phyloP scores from a whole-genome alignment of 2,888 invertebrate genomes.

The Dynastes maya region DNA sequence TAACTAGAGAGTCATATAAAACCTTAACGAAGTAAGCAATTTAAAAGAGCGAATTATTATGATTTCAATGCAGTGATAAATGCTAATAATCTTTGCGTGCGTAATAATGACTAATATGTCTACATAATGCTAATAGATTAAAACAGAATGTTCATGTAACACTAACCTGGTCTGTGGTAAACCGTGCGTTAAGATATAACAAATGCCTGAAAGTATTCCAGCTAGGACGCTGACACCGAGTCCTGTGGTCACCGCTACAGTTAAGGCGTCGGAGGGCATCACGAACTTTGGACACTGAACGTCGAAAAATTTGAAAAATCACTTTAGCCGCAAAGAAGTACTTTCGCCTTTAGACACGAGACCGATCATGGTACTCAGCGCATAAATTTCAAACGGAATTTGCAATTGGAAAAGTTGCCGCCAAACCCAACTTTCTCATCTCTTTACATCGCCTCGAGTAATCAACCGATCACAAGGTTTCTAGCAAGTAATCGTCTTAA shows the following conservation, averaged over 20 bases:
- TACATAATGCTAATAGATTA: no score
- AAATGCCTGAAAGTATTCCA: constrained; percentile 81
- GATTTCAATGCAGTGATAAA: no score
- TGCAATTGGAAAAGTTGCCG: constrained; percentile 43
- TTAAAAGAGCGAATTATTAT: no score
- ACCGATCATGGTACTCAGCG: constrained; percentile 9
- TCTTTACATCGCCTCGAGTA: constrained; percentile 40
- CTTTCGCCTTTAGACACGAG: constrained; percentile 6
- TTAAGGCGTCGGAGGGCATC: constrained; percentile 74
- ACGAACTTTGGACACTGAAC: constrained; percentile 25
- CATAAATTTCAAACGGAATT: constrained; percentile 19
- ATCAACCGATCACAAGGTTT: constrained; percentile 54
- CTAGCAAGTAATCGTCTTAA: constrained; percentile 35
- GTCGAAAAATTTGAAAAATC: constrained; percentile 19
- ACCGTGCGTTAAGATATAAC: constrained; percentile 76
- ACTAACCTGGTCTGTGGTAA: constrained; percentile 58
- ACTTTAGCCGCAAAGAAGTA: constrained; percentile 1
- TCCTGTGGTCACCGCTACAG: constrained; percentile 74
- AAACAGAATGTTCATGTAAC: background rate
- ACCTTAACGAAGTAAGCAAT: no score
- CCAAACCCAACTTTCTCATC: constrained; percentile 50
- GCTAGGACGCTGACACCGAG: constrained; percentile 78
- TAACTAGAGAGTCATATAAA: no score
- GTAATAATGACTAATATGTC: no score
- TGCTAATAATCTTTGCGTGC: no score